Percentiles rank a stretch among this genome's conserved stretches.
Evolutionary conservation across 1,140 invertebrate genomes (phyloP).

Genomic region (Drosophila mauritiana): DNA sequence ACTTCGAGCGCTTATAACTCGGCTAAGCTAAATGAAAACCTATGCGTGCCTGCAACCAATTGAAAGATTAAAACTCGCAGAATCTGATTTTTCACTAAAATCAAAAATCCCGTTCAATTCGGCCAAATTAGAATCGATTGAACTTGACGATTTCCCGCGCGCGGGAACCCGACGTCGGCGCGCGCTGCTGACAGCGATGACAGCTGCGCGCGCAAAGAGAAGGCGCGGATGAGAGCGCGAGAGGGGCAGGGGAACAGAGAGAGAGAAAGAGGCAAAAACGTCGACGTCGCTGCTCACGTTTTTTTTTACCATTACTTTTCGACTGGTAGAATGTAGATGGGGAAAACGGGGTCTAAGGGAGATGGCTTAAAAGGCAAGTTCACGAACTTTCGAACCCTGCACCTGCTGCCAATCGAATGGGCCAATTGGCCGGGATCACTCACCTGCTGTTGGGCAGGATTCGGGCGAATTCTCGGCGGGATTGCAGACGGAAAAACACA

Average conservation of each 20-base stretch:
- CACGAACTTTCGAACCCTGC: conserved; percentile 8
- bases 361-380: conserved; percentile 7
- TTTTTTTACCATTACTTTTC: conserved; percentile 27
- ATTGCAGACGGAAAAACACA: conserved; percentile 38
- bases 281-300: conserved; percentile 27
- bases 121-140: conserved; percentile 46
- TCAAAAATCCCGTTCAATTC: conserved; percentile 54
- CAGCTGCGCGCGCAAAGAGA: conserved; percentile 55
- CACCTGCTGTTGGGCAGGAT: conserved; percentile 37
- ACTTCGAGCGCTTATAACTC: conserved; percentile 32
- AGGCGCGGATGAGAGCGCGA: conserved; percentile 31
- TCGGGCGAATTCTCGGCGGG: neutral
- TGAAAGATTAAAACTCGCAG: conserved; percentile 54
- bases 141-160: conserved; percentile 79
- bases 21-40: conserved; percentile 41
- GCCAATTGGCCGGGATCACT: conserved; percentile 44
- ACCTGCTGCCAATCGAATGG: conserved; percentile 26
- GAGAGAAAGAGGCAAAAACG: conserved; percentile 43
- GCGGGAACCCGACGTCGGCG: conserved; percentile 69
- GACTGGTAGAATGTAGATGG: conserved; percentile 7
- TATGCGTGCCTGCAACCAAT: neutral
- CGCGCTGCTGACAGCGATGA: conserved; percentile 56
- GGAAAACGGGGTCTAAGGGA: conserved; percentile 45
- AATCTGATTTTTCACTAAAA: conserved; percentile 62
- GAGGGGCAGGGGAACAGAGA: conserved; percentile 7